Conservation (phyloP, 1,140 invertebrate genomes). For the Tetragnatha versicolor region DNA sequence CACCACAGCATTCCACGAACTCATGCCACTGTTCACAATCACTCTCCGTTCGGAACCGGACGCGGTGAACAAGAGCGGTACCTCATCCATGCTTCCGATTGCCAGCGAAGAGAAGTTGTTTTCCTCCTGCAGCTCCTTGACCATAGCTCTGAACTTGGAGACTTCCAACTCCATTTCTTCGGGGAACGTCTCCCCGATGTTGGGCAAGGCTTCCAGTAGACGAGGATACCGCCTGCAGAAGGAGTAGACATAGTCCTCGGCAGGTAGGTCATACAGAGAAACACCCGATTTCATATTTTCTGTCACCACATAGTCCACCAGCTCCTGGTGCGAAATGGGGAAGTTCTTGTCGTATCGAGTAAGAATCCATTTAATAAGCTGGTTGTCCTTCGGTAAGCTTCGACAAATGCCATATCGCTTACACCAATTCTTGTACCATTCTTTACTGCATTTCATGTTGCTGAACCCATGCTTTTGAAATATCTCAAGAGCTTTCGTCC, state of each 20-base stretch:
- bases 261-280: constrained; percentile 13
- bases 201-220: constrained; percentile 37
- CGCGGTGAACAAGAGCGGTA: constrained; percentile 23
- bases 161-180: constrained; percentile 51
- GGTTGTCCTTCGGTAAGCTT: constrained; percentile 37
- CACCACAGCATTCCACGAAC: constrained; percentile 45
- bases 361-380: constrained; percentile 47
- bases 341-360: constrained; percentile 48
- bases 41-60: constrained; percentile 37
- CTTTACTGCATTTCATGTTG: constrained; percentile 49
- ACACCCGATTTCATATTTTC: constrained; percentile 16
- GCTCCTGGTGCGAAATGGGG: constrained; percentile 40
- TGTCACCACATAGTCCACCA: constrained; percentile 27
- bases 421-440: constrained; percentile 51
- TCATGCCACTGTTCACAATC: constrained; percentile 44
- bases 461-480: constrained; percentile 49
- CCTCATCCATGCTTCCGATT: constrained; percentile 50
- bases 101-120: constrained; percentile 31
- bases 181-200: constrained; percentile 36
- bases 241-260: constrained; percentile 38
- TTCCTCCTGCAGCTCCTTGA: constrained; percentile 48
- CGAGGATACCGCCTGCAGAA: constrained; percentile 38
- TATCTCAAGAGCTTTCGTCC: constrained; percentile 46
- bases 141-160: constrained; percentile 23
- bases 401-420: constrained; percentile 46